Base-by-base conservation (phyloP, 2,113 vertebrate genomes). In the Neolamprologus brichardi region DNA sequence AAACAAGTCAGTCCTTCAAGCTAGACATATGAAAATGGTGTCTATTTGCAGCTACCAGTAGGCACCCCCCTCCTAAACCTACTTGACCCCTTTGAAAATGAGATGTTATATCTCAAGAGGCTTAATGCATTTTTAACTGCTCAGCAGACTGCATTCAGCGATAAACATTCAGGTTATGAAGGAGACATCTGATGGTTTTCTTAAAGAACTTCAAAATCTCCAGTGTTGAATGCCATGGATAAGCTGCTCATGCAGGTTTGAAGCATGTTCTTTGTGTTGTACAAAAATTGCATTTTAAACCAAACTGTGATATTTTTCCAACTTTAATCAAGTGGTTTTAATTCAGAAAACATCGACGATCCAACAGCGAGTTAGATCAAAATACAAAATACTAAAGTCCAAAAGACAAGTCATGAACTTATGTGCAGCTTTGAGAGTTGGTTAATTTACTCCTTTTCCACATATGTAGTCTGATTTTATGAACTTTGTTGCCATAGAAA, bases 331-430 rank as follows among this genome's bases (percentile, higher is more conserved):
- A 18, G 23, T 30, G 25, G n/a, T 70, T 23, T 25, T 70, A 23
- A 41, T 70, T 41, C 34, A 39, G 34, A 67, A 39, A 39, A 67
- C 2, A 37, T 0, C 1, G 1, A 5, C 3, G 1, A 20, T 20
- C 32, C 0, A 44, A 75, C 6, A 46, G 39, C 2, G 15, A 0
- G 41, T 18, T 28, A 17, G 14, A 17, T 46, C 39, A 75, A 75
- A 46, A 46, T 64, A 37, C 4, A n/a, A 64, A 64, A 37, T 3
- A n/a, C 60, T 64, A 12, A 64, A 34, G 30, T 5, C 60, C 60
- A 37, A n/a, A 64, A 37, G 32, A n/a, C 0, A 64, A 64, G 39
- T 46, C 67, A 0, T 28, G 8, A 75, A 75, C 23, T 46, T 7
- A 15, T 17, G 67, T 75, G 23, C 23, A 25, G 15, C 13, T 30